Base-by-base conservation (phyloP, 2,888 invertebrate genomes). In the Leucophenga montana region DNA sequence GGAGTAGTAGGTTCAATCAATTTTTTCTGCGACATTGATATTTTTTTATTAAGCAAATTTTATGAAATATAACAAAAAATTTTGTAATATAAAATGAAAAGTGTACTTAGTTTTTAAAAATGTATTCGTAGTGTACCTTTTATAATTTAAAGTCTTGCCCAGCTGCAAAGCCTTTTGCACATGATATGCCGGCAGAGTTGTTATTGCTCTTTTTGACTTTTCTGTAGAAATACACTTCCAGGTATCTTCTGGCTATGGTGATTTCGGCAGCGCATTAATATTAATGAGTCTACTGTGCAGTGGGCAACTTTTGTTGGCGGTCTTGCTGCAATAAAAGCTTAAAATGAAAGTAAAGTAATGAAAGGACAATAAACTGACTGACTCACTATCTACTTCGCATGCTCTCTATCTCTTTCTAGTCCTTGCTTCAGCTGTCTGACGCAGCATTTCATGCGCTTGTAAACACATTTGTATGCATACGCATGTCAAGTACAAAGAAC, bases 381-480 rank as follows among this genome's bases (percentile, higher is more conserved):
- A 4, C 27, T 27, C 27, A 27, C n/a, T n/a, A n/a, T n/a, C n/a
- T n/a, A n/a, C n/a, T 27, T 27, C 50, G 16, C 50, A 50, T 50
- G 16, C 50, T n/a, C 50, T 6, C 50, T 50, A 18, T 50, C 16
- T 50, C 18, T 50, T 50, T 50, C 50, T 39, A 8, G 3, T 33
- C 4, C 33, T 33, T 8, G 8, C 39, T 39, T 27, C 3, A 27
- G 27, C 4, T 27, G 27, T 2, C 27, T 27, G 27, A 27, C 27
- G 39, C 39, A 39, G 39, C 18, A 46, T 62, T 22, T 46, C 20
- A 62, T 62, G 22, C 22, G 20, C 62, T 33, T 62, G 46, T 62
- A 44, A 62, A 62, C 62, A 44, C 62, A 62, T 62, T 62, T 46
- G 62, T 20, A 62, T 48, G 11, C 62, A 64, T 46, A 14, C 27